Conservation (phyloP, 2,113 vertebrate species). For the Vombatus ursinus region DNA sequence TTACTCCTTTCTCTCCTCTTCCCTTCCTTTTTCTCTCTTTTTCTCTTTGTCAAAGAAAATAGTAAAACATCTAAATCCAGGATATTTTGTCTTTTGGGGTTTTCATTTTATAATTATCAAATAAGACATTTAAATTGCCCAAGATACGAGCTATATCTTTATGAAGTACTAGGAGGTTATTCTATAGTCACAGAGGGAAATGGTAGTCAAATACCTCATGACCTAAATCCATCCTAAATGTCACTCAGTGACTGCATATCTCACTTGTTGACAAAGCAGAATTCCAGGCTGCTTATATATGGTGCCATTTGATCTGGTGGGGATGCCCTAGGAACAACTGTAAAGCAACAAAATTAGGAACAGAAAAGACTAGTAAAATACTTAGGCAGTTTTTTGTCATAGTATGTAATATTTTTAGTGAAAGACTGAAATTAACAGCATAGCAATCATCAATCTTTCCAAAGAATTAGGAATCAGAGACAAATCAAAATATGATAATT, state of each 20-base stretch:
- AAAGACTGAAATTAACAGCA: not conserved
- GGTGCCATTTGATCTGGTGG: not conserved
- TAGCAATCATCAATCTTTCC: not conserved
- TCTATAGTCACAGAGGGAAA: conserved; percentile 9
- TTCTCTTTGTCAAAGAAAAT: not conserved
- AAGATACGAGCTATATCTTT: not conserved
- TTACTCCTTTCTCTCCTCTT: not conserved
- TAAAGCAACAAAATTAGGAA: not conserved
- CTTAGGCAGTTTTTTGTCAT: not conserved
- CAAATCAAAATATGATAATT: not conserved
- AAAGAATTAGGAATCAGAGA: not conserved
- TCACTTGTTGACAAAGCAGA: not conserved
- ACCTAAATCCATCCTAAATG: not conserved
- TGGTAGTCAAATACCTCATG: not conserved
- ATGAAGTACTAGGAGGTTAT: not conserved
- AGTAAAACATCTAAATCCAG: not conserved
- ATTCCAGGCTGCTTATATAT: not conserved
- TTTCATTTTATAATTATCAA: conserved; percentile 21
- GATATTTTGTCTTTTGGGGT: not conserved
- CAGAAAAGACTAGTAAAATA: conserved; percentile 31
- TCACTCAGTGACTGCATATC: not conserved
- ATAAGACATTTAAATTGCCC: conserved; percentile 10
- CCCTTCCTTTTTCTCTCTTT: not conserved
- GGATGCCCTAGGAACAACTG: not conserved
- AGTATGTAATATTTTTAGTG: conserved; percentile 46